phyloP scores from a whole-genome alignment of 1,140 invertebrate genomes.

The Atta colombica region DNA sequence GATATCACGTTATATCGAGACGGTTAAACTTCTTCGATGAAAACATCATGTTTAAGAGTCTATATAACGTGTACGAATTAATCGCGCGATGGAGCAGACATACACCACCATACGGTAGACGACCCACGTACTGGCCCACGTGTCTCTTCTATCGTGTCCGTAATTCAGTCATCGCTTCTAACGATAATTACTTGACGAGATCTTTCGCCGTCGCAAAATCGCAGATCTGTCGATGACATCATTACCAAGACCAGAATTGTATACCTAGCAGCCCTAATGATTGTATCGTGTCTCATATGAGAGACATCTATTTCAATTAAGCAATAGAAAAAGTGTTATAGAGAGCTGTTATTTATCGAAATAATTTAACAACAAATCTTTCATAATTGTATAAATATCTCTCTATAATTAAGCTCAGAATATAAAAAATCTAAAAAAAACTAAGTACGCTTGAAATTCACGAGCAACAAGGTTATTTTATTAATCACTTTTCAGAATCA shows the following conservation, averaged over 20 bases:
- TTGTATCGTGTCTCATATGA: background rate
- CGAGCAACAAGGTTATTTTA: background rate
- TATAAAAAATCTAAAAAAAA: background rate
- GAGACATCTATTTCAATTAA: background rate
- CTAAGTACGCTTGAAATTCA: background rate
- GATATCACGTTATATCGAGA: constrained; percentile 9
- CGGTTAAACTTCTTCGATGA: constrained; percentile 41
- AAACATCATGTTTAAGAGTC: constrained; percentile 49
- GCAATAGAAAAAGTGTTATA: background rate
- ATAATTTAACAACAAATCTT: background rate
- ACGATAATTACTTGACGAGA: constrained; percentile 69
- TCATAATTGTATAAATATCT: background rate
- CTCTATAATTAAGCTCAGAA: background rate
- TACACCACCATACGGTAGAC: background rate
- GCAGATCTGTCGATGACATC: constrained; percentile 63
- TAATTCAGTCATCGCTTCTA: constrained; percentile 66
- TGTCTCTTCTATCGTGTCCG: constrained; percentile 64
- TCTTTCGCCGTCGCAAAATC: constrained; percentile 56
- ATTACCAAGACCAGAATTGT: background rate
- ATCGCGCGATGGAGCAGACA: constrained; percentile 28
- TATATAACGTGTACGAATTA: constrained; percentile 59
- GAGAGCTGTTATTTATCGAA: background rate
- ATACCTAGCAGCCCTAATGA: background rate
- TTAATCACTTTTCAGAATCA: background rate
- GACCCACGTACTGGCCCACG: constrained; percentile 69